Base-by-base conservation (phyloP, 2,113 vertebrate genomes). In the Bubalus kerabau region DNA sequence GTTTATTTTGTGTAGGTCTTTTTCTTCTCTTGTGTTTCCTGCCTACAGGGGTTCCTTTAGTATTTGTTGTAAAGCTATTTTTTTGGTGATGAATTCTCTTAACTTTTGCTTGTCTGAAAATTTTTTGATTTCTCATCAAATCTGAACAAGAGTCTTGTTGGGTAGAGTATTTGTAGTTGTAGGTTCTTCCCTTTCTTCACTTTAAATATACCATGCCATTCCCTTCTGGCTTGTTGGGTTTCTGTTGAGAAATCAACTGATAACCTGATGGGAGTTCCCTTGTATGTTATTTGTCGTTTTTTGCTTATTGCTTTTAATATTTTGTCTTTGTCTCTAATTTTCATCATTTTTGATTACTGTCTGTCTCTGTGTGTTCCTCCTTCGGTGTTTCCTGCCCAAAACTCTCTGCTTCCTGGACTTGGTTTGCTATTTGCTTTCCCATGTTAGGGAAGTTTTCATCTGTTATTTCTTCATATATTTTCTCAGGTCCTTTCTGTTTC, bases 311-410 rank as follows among this genome's bases (percentile, higher is more conserved):
- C 11, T 26, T 71, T 76, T 76, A 43, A 26, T 43, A 14, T 26
- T 76, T 26, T 14, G 13, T 43, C 71, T 74, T 24, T 26, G 36
- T 43, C 40, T 43, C 36, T 74, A 13, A 43, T 14, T 43, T 0
- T 76, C 40, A 3, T 43, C 40, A 24, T 43, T 40, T 40, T 76
- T 76, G 21, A 76, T 43, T 43, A 7, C 71, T 0, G 36, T 14
- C 12, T 43, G 36, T 76, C 71, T 26, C 6, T 40, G 23, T 76
- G 28, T 74, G 71, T 36, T 43, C 71, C 6, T 24, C 23, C 6
- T 43, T 14, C 0, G 0, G 40, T 26, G 43, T 24, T 3, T 43
- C 40, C 12, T 76, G 71, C 40, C 23, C 0, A 1, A 23, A 43
- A 26, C 40, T 3, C 71, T 26, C 40, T 76, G 71, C 71, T 43